Conservation (phyloP, 1,140 invertebrate species). For the Brachionus sp. region DNA sequence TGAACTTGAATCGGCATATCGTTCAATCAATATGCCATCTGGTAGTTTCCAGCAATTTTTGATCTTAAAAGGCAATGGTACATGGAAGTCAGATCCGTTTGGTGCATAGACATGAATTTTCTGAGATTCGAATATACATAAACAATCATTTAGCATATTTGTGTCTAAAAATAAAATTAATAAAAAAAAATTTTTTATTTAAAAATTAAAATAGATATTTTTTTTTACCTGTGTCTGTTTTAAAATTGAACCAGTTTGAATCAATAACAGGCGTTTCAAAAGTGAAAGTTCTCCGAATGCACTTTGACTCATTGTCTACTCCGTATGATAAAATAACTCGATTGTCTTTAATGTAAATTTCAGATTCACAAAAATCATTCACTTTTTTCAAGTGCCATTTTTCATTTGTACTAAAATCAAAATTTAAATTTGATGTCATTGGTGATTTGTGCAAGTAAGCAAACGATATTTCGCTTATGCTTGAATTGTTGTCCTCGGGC, state of each 20-base stretch:
- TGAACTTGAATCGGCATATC: not conserved
- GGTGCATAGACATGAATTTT: slow-evolving; percentile 36
- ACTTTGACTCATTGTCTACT: slow-evolving; percentile 18
- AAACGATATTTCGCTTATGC: slow-evolving; percentile 4
- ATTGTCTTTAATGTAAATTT: slow-evolving; percentile 16
- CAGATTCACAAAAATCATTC: slow-evolving; percentile 38
- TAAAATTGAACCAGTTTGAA: slow-evolving; percentile 34
- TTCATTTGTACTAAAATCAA: slow-evolving; percentile 2
- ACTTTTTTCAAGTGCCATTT: slow-evolving; percentile 44
- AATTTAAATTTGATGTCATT: not conserved
- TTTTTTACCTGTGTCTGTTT: slow-evolving; percentile 12
- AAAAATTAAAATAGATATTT: not conserved
- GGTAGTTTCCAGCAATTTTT: slow-evolving; percentile 40
- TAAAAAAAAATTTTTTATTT: not conserved
- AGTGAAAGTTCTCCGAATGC: slow-evolving; percentile 3
- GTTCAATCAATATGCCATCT: slow-evolving; percentile 30
- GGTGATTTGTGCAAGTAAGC: slow-evolving; percentile 29
- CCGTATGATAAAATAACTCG: slow-evolving; percentile 33
- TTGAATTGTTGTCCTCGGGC: slow-evolving; percentile 42
- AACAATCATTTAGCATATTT: not conserved
- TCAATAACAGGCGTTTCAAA: slow-evolving; percentile 22
- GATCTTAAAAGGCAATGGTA: slow-evolving; percentile 21
- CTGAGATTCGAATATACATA: slow-evolving; percentile 22
- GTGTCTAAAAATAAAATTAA: not conserved
- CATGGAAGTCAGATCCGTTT: slow-evolving; percentile 30